Evolutionary conservation across 2,797 vertebrate species (phyloP), one percentile per base, ranked within the genome.

Genomic region (Manis pentadactyla): DNA sequence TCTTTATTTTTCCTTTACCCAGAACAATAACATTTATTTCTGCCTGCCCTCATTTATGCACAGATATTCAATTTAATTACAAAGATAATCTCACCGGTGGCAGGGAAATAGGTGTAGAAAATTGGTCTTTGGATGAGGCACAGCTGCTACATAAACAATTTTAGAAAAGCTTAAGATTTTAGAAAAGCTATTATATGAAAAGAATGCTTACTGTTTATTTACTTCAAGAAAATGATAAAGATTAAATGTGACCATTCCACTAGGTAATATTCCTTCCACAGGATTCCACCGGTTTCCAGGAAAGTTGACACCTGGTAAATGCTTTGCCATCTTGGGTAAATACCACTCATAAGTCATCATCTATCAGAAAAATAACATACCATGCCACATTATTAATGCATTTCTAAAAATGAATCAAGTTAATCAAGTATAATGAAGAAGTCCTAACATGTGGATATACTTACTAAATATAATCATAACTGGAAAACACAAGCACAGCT

Each of bases 291-390:
- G 98, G 96, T 69, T 97, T 51, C 99, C 99, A 1, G 99, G 99
- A 97, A 99, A 99, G 97, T 94, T 96, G 87, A 99, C 98, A 0
- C 99, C 99, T 49, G 98, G 99, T 97, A 99, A 99, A 97, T 99
- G 99, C 82, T 98, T 99, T 5, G 99, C 99, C 97, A 99, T 98
- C 98, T 99, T 99, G 95, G 99, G 98, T 97, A 99, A 99, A 97
- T 99, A 99, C 99, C 99, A 99, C 18, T 98, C 90, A 0, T 99
- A 99, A 71, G 99, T 99, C 99, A 99, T 99, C 99, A 99, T 99
- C 99, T 99, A 96, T 17, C 55, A 96, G 25, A 78, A 12, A 97
- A 97, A 85, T 39, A 1, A 97, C 4, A 75, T 49, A 27, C 10
- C 66, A 55, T 53, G 49, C 81, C 59, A 97, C 7, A 42, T 51